Base-by-base conservation (phyloP, 1,140 invertebrate species). In the Yoshiicerus persimilis region DNA sequence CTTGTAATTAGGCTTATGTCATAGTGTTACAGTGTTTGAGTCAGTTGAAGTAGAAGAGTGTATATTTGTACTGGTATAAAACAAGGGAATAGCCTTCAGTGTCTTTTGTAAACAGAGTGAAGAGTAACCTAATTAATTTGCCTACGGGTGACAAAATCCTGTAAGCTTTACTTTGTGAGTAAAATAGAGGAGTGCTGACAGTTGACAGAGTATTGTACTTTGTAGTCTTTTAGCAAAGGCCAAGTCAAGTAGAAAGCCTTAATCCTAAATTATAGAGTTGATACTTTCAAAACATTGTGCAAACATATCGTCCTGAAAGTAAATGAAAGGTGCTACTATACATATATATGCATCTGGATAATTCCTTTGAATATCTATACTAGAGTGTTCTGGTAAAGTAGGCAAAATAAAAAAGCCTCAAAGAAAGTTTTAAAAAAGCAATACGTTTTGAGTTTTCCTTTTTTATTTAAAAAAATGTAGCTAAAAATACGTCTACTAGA, bases 71-170 rank as follows among this genome's bases (percentile, higher is more conserved):
- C 0, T 3, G 30, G 16, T 27, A 9, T 9, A 70, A 70, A 1
- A 70, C 13, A 1, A 16, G 64, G 13, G 25, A 30, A 16, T 66
- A n/a, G 64, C 8, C 64, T 66, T 10, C 23, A 23, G 75, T 80
- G 75, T 80, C 75, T 80, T 80, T 80, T 80, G 75, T 80, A 80
- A 80, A 80, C 75, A 80, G 32, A 80, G 75, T 80, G 75, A 32
- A 36, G 34, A 80, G 75, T 80, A 80, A 80, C 75, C 34, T 80
- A 80, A 80, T 80, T 80, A 80, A 80, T 80, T 80, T 38, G 75
- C 75, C 75, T 32, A 80, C 75, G 75, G 75, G 75, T 80, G 75
- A 80, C 75, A 80, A 80, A 80, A 80, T 34, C 34, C 75, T 80
- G 20, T 36, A 34, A 80, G 75, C 34, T 80, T 77, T 77, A 77